Evolutionary conservation across 2,888 invertebrate genomes (phyloP).

Genomic region (Syritta pipiens): DNA sequence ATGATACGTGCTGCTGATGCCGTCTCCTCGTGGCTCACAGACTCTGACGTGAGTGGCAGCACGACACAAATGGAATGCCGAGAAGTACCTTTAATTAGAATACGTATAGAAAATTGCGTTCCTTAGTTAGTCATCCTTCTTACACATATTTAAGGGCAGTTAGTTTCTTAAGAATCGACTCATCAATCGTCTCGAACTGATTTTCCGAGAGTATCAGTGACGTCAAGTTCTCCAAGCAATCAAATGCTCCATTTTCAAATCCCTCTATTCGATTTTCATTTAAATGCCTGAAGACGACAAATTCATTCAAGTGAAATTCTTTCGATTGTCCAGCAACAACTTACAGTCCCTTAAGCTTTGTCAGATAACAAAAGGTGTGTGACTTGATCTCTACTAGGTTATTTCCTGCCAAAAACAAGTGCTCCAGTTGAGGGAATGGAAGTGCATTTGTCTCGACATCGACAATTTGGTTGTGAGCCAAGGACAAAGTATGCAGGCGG

Average conservation of each 20-base stretch:
- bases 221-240: constrained; percentile 78
- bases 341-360: constrained; percentile 78
- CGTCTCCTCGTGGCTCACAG: constrained; percentile 82
- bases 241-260: constrained; percentile 79
- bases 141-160: constrained; percentile 80
- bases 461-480: constrained; percentile 79
- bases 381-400: constrained; percentile 77
- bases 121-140: constrained; percentile 71
- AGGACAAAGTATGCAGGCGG: constrained; percentile 79
- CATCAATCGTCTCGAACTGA: constrained; percentile 77
- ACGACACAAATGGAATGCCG: constrained; percentile 82
- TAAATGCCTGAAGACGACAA: constrained; percentile 76
- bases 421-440: constrained; percentile 77
- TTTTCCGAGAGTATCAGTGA: constrained; percentile 79
- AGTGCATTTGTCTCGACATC: constrained; percentile 76
- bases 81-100: constrained; percentile 80
- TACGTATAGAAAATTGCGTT: neutral
- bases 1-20: constrained; percentile 82
- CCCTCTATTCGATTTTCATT: constrained; percentile 79
- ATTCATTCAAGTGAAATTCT: too few species aligned
- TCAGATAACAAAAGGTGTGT: constrained; percentile 80
- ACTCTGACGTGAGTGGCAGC: constrained; percentile 81
- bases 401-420: constrained; percentile 81
- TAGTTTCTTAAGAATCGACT: constrained; percentile 77
- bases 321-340: constrained; percentile 65